Conservation (phyloP, 2,113 vertebrate genomes). For the Ondatra zibethicus region DNA sequence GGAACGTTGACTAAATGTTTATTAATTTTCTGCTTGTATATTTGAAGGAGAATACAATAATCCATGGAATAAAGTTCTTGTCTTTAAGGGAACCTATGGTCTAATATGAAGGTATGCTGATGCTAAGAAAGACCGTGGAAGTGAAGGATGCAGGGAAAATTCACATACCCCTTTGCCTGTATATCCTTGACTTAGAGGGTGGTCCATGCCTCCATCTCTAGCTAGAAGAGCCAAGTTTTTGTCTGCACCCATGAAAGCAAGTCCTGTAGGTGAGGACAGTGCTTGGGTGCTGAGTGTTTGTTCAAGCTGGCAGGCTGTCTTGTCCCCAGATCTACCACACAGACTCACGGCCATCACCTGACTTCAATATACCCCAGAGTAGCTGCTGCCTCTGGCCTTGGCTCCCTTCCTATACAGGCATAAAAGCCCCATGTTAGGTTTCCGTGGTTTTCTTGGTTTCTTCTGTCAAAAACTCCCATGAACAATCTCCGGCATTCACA, state of each 20-base stretch:
- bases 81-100: not conserved
- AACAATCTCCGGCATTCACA: constrained; percentile 2
- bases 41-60: not conserved
- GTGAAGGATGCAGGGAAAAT: not conserved
- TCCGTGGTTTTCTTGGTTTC: not conserved
- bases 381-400: not conserved
- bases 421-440: not conserved
- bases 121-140: not conserved
- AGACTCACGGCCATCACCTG: not conserved
- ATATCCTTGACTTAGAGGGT: no score
- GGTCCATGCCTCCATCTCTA: not conserved
- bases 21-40: not conserved
- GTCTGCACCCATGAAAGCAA: not conserved
- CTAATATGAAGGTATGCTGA: not conserved
- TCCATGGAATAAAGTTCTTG: not conserved
- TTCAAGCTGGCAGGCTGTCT: not conserved
- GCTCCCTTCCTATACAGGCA: not conserved
- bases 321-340: not conserved
- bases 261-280: not conserved
- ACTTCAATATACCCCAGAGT: not conserved
- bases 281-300: not conserved
- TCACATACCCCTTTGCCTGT: no score
- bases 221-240: not conserved
- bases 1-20: not conserved
- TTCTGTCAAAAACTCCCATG: not conserved